phyloP scores from a whole-genome alignment of 2,888 invertebrate genomes.

The Xestia xanthographa region DNA sequence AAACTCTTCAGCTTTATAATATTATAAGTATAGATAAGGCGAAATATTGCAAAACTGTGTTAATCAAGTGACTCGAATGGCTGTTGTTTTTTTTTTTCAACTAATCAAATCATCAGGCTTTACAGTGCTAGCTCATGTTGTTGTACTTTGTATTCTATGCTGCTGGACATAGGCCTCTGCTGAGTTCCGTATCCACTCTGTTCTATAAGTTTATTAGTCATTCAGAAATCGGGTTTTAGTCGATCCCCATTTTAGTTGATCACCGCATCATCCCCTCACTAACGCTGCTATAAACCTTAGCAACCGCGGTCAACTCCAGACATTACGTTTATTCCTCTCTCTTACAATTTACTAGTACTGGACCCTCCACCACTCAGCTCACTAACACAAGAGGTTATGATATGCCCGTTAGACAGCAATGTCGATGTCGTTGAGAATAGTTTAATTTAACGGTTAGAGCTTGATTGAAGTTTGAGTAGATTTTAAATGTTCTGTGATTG shows the following conservation, averaged over 20 bases:
- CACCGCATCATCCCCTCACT: constrained; percentile 36
- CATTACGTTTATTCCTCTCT: constrained; percentile 41
- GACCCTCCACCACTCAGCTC: constrained; percentile 2
- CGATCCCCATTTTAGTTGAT: background rate
- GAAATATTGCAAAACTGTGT: too few relatives aligned
- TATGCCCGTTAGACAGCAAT: constrained; percentile 29
- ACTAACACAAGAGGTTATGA: constrained; percentile 34
- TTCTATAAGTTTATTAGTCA: background rate
- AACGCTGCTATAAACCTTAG: constrained; percentile 30
- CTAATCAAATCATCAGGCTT: too few relatives aligned
- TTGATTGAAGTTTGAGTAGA: constrained; percentile 50
- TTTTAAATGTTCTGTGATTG: constrained; percentile 45
- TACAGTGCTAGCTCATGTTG: background rate
- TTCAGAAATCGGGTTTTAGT: background rate
- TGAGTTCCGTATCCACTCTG: background rate
- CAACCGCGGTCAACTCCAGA: constrained; percentile 44
- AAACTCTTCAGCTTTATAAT: too few relatives aligned
- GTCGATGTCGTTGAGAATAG: constrained; percentile 43
- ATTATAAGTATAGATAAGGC: too few relatives aligned
- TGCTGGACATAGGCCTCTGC: background rate
- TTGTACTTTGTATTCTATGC: background rate
- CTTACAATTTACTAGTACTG: constrained; percentile 42
- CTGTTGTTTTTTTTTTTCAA: background rate
- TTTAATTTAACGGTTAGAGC: constrained; percentile 32
- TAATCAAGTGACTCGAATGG: background rate